These are phyloP conservation scores for Enteromius viviparus DNA, from an alignment of 2,797 vertebrate genomes.

Conservation along the genomic window DNA sequence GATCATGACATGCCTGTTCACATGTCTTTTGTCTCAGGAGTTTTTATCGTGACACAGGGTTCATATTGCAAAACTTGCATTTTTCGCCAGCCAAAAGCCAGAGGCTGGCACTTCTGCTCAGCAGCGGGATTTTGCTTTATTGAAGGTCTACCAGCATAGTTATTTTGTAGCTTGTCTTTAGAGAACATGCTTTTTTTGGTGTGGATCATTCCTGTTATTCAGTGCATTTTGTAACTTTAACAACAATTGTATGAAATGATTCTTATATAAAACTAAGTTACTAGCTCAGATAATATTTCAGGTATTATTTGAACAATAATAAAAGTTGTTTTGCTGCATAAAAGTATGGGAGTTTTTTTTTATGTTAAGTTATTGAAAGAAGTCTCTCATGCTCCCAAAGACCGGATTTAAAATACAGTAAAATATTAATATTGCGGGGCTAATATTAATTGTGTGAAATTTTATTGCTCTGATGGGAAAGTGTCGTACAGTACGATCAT, in stretches of 20 bases:
- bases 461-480: too few species aligned
- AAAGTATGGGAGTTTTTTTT: not conserved
- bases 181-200: conserved; percentile 7
- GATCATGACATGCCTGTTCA: conserved; percentile 37
- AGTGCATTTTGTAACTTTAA: not conserved
- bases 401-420: not conserved
- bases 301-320: not conserved
- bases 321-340: not conserved
- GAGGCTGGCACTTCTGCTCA: not conserved
- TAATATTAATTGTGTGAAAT: not conserved
- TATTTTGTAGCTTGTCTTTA: conserved; percentile 5
- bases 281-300: not conserved
- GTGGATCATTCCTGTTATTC: not conserved
- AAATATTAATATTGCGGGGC: not conserved
- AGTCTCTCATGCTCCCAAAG: not conserved
- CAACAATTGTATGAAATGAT: not conserved
- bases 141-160: not conserved
- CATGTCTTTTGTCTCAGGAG: conserved; percentile 31
- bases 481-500: not conserved
- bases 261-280: not conserved
- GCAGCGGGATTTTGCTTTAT: not conserved
- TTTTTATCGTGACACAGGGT: conserved; percentile 31
- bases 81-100: conserved; percentile 10
- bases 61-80: conserved; percentile 28
- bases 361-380: not conserved